phyloP scores from a whole-genome alignment of 2,888 invertebrate genomes.

The Netelia virgata region DNA sequence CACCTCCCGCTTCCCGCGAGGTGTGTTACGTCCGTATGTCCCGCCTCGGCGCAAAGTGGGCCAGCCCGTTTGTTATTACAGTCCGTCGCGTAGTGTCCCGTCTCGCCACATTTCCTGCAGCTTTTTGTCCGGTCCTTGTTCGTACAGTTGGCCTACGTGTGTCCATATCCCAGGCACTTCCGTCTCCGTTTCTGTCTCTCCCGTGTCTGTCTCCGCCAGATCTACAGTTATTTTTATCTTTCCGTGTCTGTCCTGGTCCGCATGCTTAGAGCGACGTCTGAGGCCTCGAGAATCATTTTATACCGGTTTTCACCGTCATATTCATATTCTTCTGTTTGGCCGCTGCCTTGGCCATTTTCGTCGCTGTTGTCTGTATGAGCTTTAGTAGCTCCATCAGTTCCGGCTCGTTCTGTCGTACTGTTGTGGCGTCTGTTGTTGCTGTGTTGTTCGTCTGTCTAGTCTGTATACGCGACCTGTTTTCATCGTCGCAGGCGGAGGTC shows the following conservation, averaged over 20 bases:
- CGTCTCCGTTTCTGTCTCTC: no score
- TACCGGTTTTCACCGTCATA: slow-evolving; percentile 51
- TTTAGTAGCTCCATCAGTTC: slow-evolving; percentile 1
- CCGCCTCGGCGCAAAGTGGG: no score
- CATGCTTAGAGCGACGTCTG: slow-evolving; percentile 1
- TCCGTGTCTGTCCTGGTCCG: background rate
- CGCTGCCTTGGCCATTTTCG: slow-evolving; percentile 52
- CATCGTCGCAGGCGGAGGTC: background rate
- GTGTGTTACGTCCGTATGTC: no score
- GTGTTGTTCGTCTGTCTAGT: background rate
- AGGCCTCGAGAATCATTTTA: slow-evolving; percentile 31
- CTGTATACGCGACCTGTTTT: background rate
- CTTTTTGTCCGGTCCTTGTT: no score
- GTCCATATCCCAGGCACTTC: no score
- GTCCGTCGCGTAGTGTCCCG: no score
- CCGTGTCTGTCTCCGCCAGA: no score
- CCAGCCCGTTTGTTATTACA: no score
- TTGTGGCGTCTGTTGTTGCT: background rate
- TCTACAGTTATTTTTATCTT: no score
- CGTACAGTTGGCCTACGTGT: no score
- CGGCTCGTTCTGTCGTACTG: background rate
- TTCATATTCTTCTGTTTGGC: slow-evolving; percentile 55
- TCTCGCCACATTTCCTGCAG: no score
- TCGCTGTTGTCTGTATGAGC: slow-evolving; percentile 45
- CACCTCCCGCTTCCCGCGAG: no score